phyloP scores from a whole-genome alignment of 2,113 vertebrate species.

The Antechinus stuartii region DNA sequence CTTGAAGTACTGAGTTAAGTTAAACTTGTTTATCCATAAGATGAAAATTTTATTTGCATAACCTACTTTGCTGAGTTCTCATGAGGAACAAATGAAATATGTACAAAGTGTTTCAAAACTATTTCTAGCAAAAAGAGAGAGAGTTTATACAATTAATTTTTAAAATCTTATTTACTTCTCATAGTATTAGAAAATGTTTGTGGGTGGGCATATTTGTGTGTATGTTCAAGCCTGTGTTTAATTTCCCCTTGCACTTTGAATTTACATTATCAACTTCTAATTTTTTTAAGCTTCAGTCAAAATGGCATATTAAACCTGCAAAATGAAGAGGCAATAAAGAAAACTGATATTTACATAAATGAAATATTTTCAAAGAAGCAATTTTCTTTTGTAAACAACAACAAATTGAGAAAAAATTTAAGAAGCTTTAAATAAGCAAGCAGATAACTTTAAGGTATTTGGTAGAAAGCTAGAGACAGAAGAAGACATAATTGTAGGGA shows the following conservation, averaged over 20 bases:
- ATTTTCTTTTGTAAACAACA: constrained; percentile 37
- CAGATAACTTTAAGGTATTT: not conserved
- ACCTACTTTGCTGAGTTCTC: not conserved
- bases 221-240: not conserved
- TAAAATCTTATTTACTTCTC: not conserved
- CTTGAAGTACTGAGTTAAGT: not conserved
- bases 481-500: constrained; percentile 2
- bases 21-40: not conserved
- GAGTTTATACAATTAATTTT: not conserved
- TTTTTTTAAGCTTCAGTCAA: not conserved
- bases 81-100: not conserved
- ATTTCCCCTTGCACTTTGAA: not conserved
- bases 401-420: constrained; percentile 13
- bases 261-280: not conserved
- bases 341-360: not conserved
- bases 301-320: not conserved
- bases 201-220: not conserved
- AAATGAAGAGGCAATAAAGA: not conserved
- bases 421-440: constrained; percentile 15
- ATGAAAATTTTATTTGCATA: not conserved
- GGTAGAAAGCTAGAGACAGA: constrained; percentile 1
- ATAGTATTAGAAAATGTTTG: not conserved
- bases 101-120: not conserved
- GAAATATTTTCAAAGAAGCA: constrained; percentile 30
- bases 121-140: not conserved